Base-by-base conservation (phyloP, 1,140 invertebrate genomes). In the Leptinotarsa defecta region DNA sequence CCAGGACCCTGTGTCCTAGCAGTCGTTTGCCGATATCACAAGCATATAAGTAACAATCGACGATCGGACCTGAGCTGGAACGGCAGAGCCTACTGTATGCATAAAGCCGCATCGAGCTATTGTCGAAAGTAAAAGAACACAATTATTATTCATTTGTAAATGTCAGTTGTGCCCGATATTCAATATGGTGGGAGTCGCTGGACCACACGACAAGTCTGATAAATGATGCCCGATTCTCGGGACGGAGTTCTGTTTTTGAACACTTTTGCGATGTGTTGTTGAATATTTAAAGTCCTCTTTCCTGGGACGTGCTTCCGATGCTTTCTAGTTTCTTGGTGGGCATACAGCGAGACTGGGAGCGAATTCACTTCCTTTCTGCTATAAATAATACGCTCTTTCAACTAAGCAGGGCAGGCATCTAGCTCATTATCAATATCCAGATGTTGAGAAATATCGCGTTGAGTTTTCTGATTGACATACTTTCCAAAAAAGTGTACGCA, bases 121-220 rank as follows among this genome's bases (percentile, higher is more conserved):
- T 83, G 82, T 83, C 77, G 80, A 82, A 82, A 82, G 82, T 80
- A 82, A 83, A 83, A 83, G 82, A 81, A 83, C 82, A 83, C 81
- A 82, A 83, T 83, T 82, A 83, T 83, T 83, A 83, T 83, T 83
- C 82, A 83, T 83, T 83, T 83, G 82, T 83, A 82, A 83, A 83
- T 83, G 82, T 83, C 82, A 83, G 76, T 78, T 75, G 75, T 80
- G 82, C 76, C 80, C 82, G 80, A 83, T 82, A 83, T 83, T 83
- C 81, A 83, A 83, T 83, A 83, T 82, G 82, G 82, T 83, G 78
- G 82, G 82, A 81, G 81, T 81, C 76, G 72, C 73, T 79, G 80
- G 78, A 81, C 80, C 82, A 83, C 81, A 83, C 82, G 82, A 83
- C 79, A 81, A 74, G 74, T 72, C 78, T 83, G 81, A 83, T 83